Evolutionary conservation across 2,113 vertebrate genomes (phyloP).

Genomic region (Lepisosteus osseus): DNA sequence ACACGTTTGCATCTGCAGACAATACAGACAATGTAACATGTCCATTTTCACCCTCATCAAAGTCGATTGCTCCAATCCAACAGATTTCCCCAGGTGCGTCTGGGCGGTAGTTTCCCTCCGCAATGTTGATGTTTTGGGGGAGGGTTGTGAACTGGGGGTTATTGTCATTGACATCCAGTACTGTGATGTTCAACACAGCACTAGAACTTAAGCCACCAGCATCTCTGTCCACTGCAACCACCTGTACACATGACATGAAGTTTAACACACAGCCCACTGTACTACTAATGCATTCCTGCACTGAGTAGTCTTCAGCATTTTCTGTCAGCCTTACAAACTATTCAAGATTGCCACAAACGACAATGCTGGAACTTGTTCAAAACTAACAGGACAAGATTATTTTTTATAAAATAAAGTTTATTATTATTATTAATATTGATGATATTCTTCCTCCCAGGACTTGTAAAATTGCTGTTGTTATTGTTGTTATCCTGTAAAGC

Average conservation of each 20-base stretch:
- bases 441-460: too few relatives aligned
- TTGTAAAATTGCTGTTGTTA: too few relatives aligned
- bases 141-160: constrained; percentile 64
- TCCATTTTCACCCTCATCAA: constrained; percentile 62
- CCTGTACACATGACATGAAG: constrained; percentile 40
- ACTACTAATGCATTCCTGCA: too few relatives aligned
- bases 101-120: constrained; percentile 51
- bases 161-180: constrained; percentile 76
- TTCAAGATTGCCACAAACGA: too few relatives aligned
- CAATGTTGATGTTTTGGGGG: constrained; percentile 38
- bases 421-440: too few relatives aligned
- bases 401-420: too few relatives aligned
- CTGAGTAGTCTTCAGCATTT: too few relatives aligned
- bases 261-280: too few relatives aligned
- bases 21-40: constrained; percentile 45
- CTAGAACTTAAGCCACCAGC: constrained; percentile 53
- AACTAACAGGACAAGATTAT: too few relatives aligned
- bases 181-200: constrained; percentile 57
- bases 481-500: too few relatives aligned
- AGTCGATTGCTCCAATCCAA: constrained; percentile 49
- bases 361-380: too few relatives aligned
- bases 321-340: too few relatives aligned
- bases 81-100: constrained; percentile 31
- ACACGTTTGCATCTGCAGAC: constrained; percentile 42
- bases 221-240: constrained; percentile 65